phyloP scores from a whole-genome alignment of 1,140 invertebrate species.

The Ceratosolen fusciceps region DNA sequence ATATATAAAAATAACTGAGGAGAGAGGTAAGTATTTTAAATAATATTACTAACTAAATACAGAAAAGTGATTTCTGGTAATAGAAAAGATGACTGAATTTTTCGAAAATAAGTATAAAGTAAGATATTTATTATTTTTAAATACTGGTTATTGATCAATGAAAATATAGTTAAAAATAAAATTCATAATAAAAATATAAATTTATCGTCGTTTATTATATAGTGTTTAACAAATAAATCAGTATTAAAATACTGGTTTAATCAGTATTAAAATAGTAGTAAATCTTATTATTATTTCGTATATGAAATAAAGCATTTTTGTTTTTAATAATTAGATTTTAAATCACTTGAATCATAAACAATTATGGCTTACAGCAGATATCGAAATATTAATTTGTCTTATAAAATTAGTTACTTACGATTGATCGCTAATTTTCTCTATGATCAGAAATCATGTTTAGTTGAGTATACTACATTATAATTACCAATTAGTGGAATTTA shows the following conservation, averaged over 20 bases:
- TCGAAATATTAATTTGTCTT: neutral
- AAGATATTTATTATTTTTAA: neutral
- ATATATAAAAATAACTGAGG: neutral
- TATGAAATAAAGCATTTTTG: too few relatives aligned
- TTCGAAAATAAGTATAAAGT: neutral
- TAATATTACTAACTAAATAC: neutral
- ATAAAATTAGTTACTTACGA: neutral
- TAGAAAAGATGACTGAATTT: neutral
- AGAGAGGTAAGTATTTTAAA: neutral
- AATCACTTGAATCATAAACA: neutral
- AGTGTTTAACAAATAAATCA: too few relatives aligned
- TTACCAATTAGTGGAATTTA: too few relatives aligned
- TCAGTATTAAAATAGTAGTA: neutral
- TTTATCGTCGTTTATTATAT: too few relatives aligned
- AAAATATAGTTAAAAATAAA: neutral
- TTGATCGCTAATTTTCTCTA: neutral
- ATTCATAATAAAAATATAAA: too few relatives aligned
- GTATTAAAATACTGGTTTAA: neutral
- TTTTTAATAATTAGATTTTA: too few relatives aligned
- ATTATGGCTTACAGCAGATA: neutral
- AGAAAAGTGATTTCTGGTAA: neutral
- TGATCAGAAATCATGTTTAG: conserved; percentile 12
- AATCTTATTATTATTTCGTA: neutral
- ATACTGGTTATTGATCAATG: neutral
- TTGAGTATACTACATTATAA: conserved; percentile 16